phyloP scores from a whole-genome alignment of 2,888 invertebrate species.

The Drosophila recens region DNA sequence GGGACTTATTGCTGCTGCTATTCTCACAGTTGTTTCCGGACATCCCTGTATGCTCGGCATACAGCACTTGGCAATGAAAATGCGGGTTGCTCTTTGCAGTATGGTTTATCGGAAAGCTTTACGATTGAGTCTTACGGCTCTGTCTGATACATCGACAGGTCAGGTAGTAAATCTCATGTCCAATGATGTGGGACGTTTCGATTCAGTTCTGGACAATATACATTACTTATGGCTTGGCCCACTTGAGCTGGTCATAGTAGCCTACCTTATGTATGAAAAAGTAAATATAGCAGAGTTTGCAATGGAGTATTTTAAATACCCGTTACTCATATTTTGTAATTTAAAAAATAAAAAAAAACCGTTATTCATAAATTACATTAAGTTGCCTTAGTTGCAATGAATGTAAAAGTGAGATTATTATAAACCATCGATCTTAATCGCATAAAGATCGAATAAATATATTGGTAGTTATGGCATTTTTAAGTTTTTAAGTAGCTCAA shows the following conservation, averaged over 20 bases:
- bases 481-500: no score
- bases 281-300: conserved; percentile 66
- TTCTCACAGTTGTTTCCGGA: conserved; percentile 90
- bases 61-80: conserved; percentile 88
- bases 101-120: conserved; percentile 89
- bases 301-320: no score
- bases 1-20: conserved; percentile 90
- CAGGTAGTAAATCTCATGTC: conserved; percentile 95
- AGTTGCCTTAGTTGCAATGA: no score
- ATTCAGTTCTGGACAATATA: conserved; percentile 91
- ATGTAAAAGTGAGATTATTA: no score
- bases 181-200: conserved; percentile 93
- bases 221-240: conserved; percentile 97
- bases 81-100: conserved; percentile 89
- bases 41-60: conserved; percentile 94
- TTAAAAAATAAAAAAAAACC: no score
- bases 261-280: conserved; percentile 90
- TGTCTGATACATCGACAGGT: conserved; percentile 91
- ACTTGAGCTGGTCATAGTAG: conserved; percentile 91
- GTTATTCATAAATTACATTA: no score
- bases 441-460: background rate
- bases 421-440: no score
- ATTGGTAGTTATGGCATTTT: no score
- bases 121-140: conserved; percentile 89
- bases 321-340: no score